Evolutionary conservation across 2,888 invertebrate species (phyloP), one percentile per base, ranked within the genome.

Genomic region (Leucoptera coffeella): DNA sequence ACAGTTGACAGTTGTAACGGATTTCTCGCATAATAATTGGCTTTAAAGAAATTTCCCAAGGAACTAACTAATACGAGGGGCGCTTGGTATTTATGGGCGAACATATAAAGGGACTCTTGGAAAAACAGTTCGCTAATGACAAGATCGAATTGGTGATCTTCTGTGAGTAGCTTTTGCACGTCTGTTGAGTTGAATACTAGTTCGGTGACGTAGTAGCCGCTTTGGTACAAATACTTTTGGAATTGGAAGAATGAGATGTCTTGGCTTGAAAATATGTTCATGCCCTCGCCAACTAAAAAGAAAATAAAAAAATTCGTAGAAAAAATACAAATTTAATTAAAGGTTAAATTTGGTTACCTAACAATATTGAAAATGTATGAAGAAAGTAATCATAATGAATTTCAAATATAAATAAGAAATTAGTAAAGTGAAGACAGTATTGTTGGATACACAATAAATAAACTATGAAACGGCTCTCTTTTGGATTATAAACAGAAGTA

Each of bases 1-100:
- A 33, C 20, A 11, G 30, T 33, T 13, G 36, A 32, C 15, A 36
- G 27, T 15, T 36, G 36, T 26, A 33, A 31, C 14, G 36, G 36
- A 25, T 36, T 36, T 3, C 32, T 23, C 21, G 26, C 28, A 15
- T 30, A 33, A 23, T 26, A 33, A 23, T 36, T 35, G 12, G 27
- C 27, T 20, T 32, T 35, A 9, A 36, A 12, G 1, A 31, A 31
- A 22, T 36, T 36, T 6, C 36, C 35, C 22, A 32, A 35, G 6
- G 36, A 32, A 5, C 32, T 35, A 12, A 35, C 25, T 14, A 36
- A 26, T 8, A 35, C 31, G 1, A 33, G 26, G 6, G 36, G 35
- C 3, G 36, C 35, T 15, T 33, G 35, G 29, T 35, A 36, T 25
- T 32, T 32, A 27, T 33, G 35, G 9, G 36, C 35, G 10, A 36